These are phyloP conservation scores for Canis aureus DNA, from an alignment of 2,113 vertebrate genomes.

Conservation along the genomic window DNA sequence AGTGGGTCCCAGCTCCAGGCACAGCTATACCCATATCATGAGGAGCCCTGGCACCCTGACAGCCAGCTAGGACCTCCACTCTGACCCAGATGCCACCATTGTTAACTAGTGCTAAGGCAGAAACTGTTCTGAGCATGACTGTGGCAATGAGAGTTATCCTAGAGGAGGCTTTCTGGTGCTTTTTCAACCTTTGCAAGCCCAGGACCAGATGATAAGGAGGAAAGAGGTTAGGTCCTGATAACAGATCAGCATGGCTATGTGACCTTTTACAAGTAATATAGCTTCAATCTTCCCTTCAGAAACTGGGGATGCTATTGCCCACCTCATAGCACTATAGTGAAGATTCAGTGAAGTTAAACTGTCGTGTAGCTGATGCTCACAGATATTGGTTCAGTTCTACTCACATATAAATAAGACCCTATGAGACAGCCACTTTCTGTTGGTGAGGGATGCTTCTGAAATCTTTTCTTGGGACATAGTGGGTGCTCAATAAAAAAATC, in stretches of 20 bases:
- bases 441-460: background rate
- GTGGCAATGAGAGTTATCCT: background rate
- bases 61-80: background rate
- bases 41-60: background rate
- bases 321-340: background rate
- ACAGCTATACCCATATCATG: background rate
- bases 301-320: background rate
- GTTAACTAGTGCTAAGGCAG: background rate
- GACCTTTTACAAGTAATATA: constrained; percentile 11
- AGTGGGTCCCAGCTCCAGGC: background rate
- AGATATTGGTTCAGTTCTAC: background rate
- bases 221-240: background rate
- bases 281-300: background rate
- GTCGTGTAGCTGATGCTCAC: background rate
- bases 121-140: background rate
- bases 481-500: background rate
- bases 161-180: background rate
- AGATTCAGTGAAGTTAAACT: background rate
- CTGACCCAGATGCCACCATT: background rate
- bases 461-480: background rate
- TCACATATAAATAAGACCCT: background rate
- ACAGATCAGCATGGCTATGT: background rate
- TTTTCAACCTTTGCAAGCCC: constrained; percentile 13
- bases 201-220: background rate
- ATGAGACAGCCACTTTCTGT: background rate